Percentiles rank a stretch among this genome's conserved stretches.
Evolutionary conservation across 2,797 vertebrate species (phyloP).

Genomic region (Somateria mollissima): DNA sequence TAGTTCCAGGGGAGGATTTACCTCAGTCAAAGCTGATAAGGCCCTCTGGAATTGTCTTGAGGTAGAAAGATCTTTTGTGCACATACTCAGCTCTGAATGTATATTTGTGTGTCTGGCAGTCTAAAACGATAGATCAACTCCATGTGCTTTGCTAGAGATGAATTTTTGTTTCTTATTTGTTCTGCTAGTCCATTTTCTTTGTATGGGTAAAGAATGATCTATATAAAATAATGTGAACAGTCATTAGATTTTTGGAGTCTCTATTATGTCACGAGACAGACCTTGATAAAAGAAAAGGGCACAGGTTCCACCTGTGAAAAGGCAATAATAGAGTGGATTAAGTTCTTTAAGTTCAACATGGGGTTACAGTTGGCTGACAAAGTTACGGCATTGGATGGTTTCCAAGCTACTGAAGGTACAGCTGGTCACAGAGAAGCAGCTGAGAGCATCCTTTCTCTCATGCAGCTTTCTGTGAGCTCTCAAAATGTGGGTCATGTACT

Average conservation of each 20-base stretch:
- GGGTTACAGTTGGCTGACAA: constrained; percentile 65
- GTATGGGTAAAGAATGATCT: neutral
- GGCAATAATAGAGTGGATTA: constrained; percentile 74
- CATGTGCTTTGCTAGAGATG: neutral
- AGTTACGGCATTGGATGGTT: constrained; percentile 63
- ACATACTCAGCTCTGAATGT: neutral
- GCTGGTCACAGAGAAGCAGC: constrained; percentile 62
- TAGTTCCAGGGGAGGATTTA: constrained; percentile 10
- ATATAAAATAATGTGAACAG: neutral
- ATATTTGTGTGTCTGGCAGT: constrained; percentile 26
- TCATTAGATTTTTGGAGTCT: constrained; percentile 47
- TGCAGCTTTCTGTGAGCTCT: constrained; percentile 6
- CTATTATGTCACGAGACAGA: constrained; percentile 60
- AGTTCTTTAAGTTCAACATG: constrained; percentile 62
- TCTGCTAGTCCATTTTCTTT: constrained; percentile 5
- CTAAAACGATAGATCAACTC: constrained; percentile 50
- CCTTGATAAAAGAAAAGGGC: constrained; percentile 69
- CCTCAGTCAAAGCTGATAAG: constrained; percentile 5
- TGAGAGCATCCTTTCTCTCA: constrained; percentile 21
- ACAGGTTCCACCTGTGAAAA: constrained; percentile 75
- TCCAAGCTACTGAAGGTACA: constrained; percentile 73
- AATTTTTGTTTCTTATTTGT: constrained; percentile 14
- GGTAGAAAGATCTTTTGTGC: neutral
- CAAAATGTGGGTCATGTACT: neutral
- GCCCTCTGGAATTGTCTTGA: neutral